Conservation (phyloP, 2,113 vertebrate species). For the Phycodurus eques region DNA sequence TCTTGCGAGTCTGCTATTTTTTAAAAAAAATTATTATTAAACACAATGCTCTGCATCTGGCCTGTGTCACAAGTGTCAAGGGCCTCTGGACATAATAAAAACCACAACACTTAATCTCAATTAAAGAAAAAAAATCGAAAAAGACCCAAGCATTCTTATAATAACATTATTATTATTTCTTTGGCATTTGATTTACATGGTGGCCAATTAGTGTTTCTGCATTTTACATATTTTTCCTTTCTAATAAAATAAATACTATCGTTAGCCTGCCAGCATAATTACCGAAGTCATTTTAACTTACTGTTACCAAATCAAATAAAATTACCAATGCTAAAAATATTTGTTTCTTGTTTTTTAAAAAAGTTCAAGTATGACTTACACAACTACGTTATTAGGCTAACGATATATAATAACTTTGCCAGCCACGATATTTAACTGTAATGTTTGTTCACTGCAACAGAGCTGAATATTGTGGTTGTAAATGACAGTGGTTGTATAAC, state of each 20-base stretch:
- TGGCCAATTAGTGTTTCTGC: not conserved
- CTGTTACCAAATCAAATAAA: constrained; percentile 1
- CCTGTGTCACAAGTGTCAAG: constrained; percentile 28
- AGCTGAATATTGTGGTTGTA: not conserved
- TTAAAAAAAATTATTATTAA: constrained; percentile 32
- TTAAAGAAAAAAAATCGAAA: not conserved
- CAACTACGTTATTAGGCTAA: not conserved
- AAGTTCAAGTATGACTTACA: not conserved
- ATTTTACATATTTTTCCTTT: not conserved
- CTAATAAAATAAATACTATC: not conserved
- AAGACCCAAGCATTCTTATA: not conserved
- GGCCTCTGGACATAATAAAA: not conserved
- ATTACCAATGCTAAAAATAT: not conserved
- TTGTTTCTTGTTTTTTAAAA: not conserved
- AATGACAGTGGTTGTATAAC: no score
- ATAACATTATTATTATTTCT: not conserved
- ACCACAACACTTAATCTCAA: constrained; percentile 11
- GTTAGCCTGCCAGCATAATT: not conserved
- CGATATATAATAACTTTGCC: not conserved
- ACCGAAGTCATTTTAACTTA: not conserved
- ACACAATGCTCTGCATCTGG: constrained; percentile 38
- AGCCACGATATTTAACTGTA: not conserved
- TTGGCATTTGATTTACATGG: not conserved
- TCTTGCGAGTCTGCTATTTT: constrained; percentile 35
- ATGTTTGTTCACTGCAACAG: not conserved